These are phyloP conservation scores for Microtus richardsoni DNA, from an alignment of 2,113 vertebrate genomes.

Conservation along the genomic window DNA sequence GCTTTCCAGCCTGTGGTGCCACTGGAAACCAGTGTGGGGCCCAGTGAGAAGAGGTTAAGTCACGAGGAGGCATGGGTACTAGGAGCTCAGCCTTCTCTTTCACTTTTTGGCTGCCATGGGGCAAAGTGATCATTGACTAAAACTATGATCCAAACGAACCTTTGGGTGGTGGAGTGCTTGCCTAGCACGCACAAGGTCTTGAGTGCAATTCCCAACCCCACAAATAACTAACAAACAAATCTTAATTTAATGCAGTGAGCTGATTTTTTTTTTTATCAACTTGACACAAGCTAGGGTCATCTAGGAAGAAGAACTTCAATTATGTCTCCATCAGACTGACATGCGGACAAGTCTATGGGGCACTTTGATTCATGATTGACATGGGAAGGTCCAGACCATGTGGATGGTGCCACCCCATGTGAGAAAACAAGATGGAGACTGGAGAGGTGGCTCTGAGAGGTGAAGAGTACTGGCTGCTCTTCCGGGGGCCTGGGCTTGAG, in stretches of 20 bases:
- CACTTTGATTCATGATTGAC: background rate
- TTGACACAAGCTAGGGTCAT: background rate
- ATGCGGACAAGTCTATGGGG: background rate
- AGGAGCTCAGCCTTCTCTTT: background rate
- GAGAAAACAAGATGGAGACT: background rate
- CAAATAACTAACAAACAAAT: background rate
- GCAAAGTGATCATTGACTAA: background rate
- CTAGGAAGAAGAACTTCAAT: background rate
- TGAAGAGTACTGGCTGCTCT: background rate
- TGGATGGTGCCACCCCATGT: background rate
- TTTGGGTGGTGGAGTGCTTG: background rate
- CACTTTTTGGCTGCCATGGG: background rate
- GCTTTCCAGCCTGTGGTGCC: too few relatives aligned
- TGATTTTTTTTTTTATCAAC: too few relatives aligned
- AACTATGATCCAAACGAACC: background rate
- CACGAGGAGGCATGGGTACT: background rate
- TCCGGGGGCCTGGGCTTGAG: background rate
- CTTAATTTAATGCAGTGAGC: background rate
- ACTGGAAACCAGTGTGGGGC: background rate
- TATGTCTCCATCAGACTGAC: background rate
- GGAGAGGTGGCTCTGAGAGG: background rate
- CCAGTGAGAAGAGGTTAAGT: background rate
- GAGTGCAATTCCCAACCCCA: background rate
- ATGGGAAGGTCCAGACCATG: background rate
- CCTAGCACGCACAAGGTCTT: background rate